phyloP scores from a whole-genome alignment of 2,113 vertebrate genomes.

The Etheostoma cragini region DNA sequence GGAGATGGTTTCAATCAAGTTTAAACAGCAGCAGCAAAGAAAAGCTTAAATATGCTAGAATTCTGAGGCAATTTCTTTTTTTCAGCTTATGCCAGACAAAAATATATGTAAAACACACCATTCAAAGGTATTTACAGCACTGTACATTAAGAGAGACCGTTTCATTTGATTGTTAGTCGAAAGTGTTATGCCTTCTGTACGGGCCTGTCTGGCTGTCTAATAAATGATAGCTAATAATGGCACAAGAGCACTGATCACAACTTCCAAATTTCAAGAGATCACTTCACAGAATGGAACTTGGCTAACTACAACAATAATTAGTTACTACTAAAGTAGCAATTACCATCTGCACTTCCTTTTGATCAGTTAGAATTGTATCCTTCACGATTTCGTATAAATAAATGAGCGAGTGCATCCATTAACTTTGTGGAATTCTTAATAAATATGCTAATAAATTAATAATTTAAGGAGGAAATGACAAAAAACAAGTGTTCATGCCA shows the following conservation, averaged over 20 bases:
- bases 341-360: conserved; percentile 65
- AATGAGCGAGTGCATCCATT: conserved; percentile 70
- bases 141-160: conserved; percentile 83
- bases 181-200: conserved; percentile 58
- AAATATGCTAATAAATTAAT: conserved; percentile 84
- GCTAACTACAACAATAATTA: conserved; percentile 79
- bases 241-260: conserved; percentile 85
- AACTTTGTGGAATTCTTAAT: conserved; percentile 74
- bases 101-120: conserved; percentile 83
- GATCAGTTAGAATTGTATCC: conserved; percentile 50
- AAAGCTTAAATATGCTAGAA: conserved; percentile 79
- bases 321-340: conserved; percentile 67
- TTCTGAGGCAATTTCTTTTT: conserved; percentile 72
- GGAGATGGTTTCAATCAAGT: conserved; percentile 76
- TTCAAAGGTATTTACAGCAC: conserved; percentile 87
- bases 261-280: conserved; percentile 80
- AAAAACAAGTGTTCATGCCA: conserved; percentile 73
- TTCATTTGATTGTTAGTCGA: conserved; percentile 71
- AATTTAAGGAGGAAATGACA: conserved; percentile 79
- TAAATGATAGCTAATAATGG: conserved; percentile 78
- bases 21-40: conserved; percentile 80
- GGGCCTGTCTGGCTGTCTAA: conserved; percentile 66
- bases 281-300: conserved; percentile 80
- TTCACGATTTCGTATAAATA: conserved; percentile 66
- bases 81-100: conserved; percentile 78